Base-by-base conservation (phyloP, 92 coral and sea anemone genomes). In the Umimayanthus kanabou region DNA sequence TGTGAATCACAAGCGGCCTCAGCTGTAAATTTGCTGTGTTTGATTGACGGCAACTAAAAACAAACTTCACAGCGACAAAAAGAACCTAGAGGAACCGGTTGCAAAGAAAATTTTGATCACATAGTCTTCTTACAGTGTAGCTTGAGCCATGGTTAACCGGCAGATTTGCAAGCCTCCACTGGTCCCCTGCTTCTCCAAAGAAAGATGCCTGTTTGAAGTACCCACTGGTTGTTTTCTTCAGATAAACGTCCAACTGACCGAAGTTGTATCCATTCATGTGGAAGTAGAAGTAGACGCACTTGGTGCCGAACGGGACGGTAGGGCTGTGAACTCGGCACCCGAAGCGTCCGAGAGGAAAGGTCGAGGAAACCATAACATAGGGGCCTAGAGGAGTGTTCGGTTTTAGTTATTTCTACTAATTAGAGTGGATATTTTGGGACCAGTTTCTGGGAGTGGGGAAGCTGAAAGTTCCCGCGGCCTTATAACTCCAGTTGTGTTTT, bases 231-330 rank as follows among this genome's bases (percentile, higher is more conserved):
- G 43, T 43, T 40, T 76, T 57, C 20, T 45, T 26, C 9, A 76
- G 8, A 76, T 16, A 76, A 18, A 76, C 80, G 45, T 76, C 80
- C 53, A 76, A 10, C 45, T 76, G 80, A 76, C 80, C 80, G 80
- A 76, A 76, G 55, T 76, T 76, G 55, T 39, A 18, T 20, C 80
- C 80, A 13, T 76, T 76, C 53, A 76, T 39, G 55, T 76, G 42
- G 80, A 42, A 33, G 26, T 76, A 76, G 29, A 76, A 76, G 80
- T 76, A 76, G 26, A 76, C n/a, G 20, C 80, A 76, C 28, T 18
- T 39, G n/a, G 53, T 76, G 23, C 53, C 80, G 3, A 57, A 18
- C 4, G 80, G 80, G 8, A 76, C 25, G 1, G 28, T 2, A 18
- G 80, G 80, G 13, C 26, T 20, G 4, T 14, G 33, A 2, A 76